Evolutionary conservation across 2,113 vertebrate species (phyloP).

Genomic region (Ailurus styani): DNA sequence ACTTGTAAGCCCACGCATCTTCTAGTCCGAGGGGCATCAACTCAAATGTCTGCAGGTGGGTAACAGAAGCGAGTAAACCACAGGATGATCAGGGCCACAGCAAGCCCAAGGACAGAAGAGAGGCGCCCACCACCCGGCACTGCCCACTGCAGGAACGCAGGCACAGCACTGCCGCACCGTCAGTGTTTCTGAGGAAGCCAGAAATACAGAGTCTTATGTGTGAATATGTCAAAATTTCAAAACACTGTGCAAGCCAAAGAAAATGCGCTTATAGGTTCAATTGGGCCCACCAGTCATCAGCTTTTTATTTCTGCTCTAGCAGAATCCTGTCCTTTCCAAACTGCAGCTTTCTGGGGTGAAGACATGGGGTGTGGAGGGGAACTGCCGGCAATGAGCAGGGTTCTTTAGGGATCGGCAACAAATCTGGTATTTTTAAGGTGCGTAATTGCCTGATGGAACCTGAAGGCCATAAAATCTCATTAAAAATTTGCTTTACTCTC

Average conservation of each 20-base stretch:
- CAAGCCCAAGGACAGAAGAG: neutral
- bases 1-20: neutral
- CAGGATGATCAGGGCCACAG: neutral
- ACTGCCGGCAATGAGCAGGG: neutral
- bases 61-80: neutral
- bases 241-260: neutral
- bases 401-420: neutral
- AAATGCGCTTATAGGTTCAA: neutral
- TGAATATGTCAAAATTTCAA: neutral
- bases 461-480: neutral
- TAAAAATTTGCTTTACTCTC: neutral
- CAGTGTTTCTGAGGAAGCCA: neutral
- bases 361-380: rapidly evolving
- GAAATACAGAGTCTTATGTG: neutral
- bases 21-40: neutral
- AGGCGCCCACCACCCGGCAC: neutral
- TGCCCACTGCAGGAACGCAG: neutral
- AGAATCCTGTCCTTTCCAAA: neutral
- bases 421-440: neutral
- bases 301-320: neutral
- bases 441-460: neutral
- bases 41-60: neutral
- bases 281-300: neutral
- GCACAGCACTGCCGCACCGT: rapidly evolving
- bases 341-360: neutral